phyloP scores from a whole-genome alignment of 2,113 vertebrate genomes.

The Columba janthina region DNA sequence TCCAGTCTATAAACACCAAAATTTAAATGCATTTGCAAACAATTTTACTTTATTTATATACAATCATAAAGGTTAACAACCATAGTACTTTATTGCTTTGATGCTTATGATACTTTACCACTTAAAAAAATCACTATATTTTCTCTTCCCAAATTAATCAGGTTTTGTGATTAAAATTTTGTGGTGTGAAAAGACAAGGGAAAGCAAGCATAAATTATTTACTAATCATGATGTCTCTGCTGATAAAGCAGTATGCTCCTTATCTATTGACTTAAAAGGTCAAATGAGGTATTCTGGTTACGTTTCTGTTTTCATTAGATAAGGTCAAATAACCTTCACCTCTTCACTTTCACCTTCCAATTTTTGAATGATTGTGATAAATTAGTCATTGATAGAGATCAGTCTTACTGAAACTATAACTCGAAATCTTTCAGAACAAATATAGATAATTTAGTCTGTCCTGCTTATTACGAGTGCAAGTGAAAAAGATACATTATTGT shows the following conservation, averaged over 20 bases:
- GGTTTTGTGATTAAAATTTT: neutral
- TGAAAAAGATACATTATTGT: neutral
- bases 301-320: slow-evolving; percentile 43
- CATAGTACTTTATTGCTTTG: neutral
- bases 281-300: slow-evolving; percentile 18
- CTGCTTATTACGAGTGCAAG: neutral
- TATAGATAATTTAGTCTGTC: neutral
- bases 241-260: slow-evolving; percentile 13
- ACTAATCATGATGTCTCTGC: neutral
- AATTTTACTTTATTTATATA: neutral
- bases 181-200: neutral
- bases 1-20: neutral
- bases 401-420: neutral
- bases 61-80: neutral
- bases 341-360: neutral
- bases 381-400: slow-evolving; percentile 29
- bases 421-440: neutral
- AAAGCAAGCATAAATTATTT: neutral
- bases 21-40: neutral
- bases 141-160: neutral
- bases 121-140: neutral
- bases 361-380: slow-evolving; percentile 27
- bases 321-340: slow-evolving; percentile 45
- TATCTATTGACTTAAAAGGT: slow-evolving; percentile 45
- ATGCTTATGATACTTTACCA: neutral